Conservation (phyloP, 2,113 vertebrate species). For the Oxygymnocypris stewartii region DNA sequence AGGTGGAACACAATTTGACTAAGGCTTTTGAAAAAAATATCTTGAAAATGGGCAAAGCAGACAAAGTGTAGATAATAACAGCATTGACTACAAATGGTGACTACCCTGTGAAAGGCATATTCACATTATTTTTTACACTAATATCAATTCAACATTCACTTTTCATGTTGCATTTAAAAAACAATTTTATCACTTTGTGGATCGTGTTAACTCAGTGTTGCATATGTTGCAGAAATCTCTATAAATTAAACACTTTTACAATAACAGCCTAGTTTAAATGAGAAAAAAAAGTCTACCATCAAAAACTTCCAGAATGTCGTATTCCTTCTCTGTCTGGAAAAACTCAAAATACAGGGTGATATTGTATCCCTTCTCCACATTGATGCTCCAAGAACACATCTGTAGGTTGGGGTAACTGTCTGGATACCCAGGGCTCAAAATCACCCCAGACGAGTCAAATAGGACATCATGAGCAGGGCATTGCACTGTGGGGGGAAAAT, state of each 20-base stretch:
- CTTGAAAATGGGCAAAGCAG: neutral
- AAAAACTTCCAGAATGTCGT: slow-evolving; percentile 97
- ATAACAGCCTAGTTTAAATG: neutral
- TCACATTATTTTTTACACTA: neutral
- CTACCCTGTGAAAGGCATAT: neutral
- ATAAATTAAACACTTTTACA: neutral
- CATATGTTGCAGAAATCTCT: neutral
- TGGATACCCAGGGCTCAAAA: slow-evolving; percentile 95
- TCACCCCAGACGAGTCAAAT: slow-evolving; percentile 94
- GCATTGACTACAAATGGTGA: neutral
- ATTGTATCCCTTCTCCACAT: slow-evolving; percentile 97
- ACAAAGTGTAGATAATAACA: slow-evolving; percentile 14
- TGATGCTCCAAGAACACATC: slow-evolving; percentile 96
- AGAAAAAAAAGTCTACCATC: slow-evolving; percentile 81
- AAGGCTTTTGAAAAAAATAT: slow-evolving; percentile 7
- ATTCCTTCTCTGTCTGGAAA: slow-evolving; percentile 98
- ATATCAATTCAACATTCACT: slow-evolving; percentile 12
- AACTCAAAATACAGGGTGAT: slow-evolving; percentile 96
- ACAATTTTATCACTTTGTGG: neutral
- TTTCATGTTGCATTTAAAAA: slow-evolving; percentile 8
- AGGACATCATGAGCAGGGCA: slow-evolving; percentile 95
- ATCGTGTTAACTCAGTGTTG: neutral
- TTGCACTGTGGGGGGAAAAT: slow-evolving; percentile 77
- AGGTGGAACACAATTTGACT: neutral
- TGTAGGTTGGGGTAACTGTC: slow-evolving; percentile 98